A percentile compares a stretch with the other conserved stretches of the same genome.
These are phyloP conservation scores for Epizoanthus ramosus DNA, from an alignment of 92 coral and sea anemone species.

Conservation along the genomic window DNA sequence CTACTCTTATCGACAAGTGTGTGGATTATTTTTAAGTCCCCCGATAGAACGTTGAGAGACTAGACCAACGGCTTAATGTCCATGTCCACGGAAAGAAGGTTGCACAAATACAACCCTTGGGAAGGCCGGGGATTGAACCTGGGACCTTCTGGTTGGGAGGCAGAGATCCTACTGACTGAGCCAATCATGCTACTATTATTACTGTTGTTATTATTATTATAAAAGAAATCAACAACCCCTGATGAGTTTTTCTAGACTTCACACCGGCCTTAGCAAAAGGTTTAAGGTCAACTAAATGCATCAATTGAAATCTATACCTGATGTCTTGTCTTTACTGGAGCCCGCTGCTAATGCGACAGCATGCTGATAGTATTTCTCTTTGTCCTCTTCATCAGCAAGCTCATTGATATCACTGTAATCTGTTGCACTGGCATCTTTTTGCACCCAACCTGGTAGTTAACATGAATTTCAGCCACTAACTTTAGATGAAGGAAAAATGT, in stretches of 20 bases:
- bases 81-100: too few relatives aligned
- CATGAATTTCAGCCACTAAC: background rate
- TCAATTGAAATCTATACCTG: background rate
- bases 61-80: too few relatives aligned
- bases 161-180: too few relatives aligned
- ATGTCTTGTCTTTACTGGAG: slow-evolving; percentile 5
- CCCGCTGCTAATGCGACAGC: slow-evolving; percentile 39
- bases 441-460: slow-evolving; percentile 61
- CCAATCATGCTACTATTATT: too few relatives aligned
- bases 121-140: too few relatives aligned
- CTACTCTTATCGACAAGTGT: too few relatives aligned
- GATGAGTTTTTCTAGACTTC: background rate
- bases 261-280: background rate
- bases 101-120: too few relatives aligned
- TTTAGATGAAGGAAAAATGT: background rate
- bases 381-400: slow-evolving; percentile 94
- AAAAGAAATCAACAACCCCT: background rate
- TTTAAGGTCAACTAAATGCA: background rate
- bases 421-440: slow-evolving; percentile 83
- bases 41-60: too few relatives aligned
- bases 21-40: too few relatives aligned
- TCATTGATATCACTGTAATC: slow-evolving; percentile 96
- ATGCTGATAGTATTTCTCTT: slow-evolving; percentile 57
- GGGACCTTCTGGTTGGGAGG: too few relatives aligned
- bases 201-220: too few relatives aligned